These are phyloP conservation scores for Diloba caeruleocephala DNA, from an alignment of 2,888 invertebrate species.

Conservation along the genomic window DNA sequence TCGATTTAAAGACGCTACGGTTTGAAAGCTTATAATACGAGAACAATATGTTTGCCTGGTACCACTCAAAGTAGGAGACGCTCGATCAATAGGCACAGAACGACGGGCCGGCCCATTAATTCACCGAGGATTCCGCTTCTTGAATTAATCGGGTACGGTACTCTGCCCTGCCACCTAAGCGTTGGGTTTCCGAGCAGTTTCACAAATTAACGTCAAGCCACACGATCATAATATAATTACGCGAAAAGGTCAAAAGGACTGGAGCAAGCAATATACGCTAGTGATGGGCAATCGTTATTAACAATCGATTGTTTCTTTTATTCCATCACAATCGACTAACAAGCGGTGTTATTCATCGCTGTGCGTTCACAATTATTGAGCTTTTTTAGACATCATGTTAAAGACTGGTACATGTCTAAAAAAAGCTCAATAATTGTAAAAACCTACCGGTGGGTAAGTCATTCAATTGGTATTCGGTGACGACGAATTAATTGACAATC, in stretches of 20 bases:
- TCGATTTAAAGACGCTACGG: conserved; percentile 14
- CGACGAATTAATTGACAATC: too few relatives aligned
- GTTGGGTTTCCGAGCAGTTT: conserved; percentile 81
- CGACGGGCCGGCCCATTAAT: conserved; percentile 75
- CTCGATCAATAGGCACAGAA: conserved; percentile 75
- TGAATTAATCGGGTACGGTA: conserved; percentile 80
- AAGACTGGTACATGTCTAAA: too few relatives aligned
- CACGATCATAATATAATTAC: conserved; percentile 74
- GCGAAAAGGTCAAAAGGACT: conserved; percentile 58
- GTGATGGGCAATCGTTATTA: too few relatives aligned
- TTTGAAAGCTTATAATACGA: conserved; percentile 40
- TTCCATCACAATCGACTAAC: too few relatives aligned
- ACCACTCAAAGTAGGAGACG: conserved; percentile 47
- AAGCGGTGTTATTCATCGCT: too few relatives aligned
- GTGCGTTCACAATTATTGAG: too few relatives aligned
- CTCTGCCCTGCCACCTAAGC: conserved; percentile 72
- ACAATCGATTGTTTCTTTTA: too few relatives aligned
- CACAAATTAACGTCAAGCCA: conserved; percentile 81
- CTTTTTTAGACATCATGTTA: too few relatives aligned
- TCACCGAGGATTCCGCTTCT: conserved; percentile 77
- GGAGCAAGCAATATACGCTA: conserved; percentile 45
- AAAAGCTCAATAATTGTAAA: too few relatives aligned
- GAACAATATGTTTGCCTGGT: conserved; percentile 48
- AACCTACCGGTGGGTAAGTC: too few relatives aligned
- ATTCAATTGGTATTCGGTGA: too few relatives aligned